Evolutionary conservation across 37 sponge, comb jelly and placozoan genomes (phyloP).

Genomic region (Diacarnus erythraeanus): DNA sequence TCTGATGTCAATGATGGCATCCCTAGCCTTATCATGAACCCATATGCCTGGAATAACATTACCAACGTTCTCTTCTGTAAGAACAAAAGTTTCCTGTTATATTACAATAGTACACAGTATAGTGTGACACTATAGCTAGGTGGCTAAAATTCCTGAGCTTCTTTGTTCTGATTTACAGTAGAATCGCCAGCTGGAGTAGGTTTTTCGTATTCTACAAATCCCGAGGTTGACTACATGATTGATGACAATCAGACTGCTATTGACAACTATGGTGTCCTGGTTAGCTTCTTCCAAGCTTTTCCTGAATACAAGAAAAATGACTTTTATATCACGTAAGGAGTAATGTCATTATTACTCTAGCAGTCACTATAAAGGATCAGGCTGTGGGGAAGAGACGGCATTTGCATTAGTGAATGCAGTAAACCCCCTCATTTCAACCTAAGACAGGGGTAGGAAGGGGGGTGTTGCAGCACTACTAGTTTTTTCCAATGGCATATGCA

Average conservation of each 20-base stretch:
- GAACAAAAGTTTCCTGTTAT: neutral
- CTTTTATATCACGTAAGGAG: constrained; percentile 70
- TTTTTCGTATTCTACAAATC: constrained; percentile 73
- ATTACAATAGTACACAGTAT: neutral
- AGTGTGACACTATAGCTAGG: neutral
- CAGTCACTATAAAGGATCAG: neutral
- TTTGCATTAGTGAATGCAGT: no score
- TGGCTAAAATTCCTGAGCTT: neutral
- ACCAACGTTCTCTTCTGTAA: constrained; percentile 77
- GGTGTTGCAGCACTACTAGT: no score
- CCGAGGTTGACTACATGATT: constrained; percentile 51
- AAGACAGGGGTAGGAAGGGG: no score
- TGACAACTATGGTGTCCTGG: constrained; percentile 73
- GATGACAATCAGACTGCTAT: constrained; percentile 72
- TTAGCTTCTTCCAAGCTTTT: constrained; percentile 57
- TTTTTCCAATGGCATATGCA: no score
- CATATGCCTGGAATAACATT: constrained; percentile 68
- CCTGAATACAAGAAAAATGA: constrained; percentile 70
- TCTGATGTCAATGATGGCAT: constrained; percentile 27
- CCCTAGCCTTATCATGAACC: constrained; percentile 53
- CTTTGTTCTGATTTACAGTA: constrained; percentile 20
- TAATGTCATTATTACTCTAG: no score
- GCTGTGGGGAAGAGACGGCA: no score
- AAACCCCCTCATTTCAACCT: no score
- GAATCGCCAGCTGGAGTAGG: constrained; percentile 88